A percentile compares a stretch with the other conserved stretches of the same genome.
Conservation (phyloP, 2,888 invertebrate species). For the Nephrotoma flavescens region DNA sequence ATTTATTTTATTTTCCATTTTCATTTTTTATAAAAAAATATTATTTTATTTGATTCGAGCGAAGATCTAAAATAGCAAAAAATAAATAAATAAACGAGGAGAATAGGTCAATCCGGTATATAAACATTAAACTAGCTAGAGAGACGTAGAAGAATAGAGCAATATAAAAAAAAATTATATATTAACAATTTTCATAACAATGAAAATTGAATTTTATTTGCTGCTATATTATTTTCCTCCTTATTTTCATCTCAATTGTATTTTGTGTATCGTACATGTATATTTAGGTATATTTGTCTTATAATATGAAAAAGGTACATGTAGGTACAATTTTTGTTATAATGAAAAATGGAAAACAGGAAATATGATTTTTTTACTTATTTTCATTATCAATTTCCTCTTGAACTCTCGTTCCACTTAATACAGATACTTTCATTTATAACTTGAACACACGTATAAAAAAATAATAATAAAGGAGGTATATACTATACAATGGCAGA, state of each 20-base stretch:
- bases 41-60: neutral
- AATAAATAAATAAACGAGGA: too few relatives aligned
- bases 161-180: neutral
- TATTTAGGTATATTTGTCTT: neutral
- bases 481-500: neutral
- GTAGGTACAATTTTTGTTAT: neutral
- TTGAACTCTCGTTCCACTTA: neutral
- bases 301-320: neutral
- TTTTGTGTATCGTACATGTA: neutral
- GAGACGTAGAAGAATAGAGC: neutral
- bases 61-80: neutral
- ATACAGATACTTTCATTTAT: neutral
- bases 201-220: neutral
- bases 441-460: neutral
- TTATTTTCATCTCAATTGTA: neutral
- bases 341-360: neutral
- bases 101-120: neutral
- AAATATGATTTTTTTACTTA: neutral
- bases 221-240: neutral
- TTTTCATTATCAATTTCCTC: neutral
- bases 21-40: neutral
- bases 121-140: neutral
- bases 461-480: neutral
- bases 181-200: neutral
- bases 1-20: neutral